These are phyloP conservation scores for Rhyacophila brunnea DNA, from an alignment of 1,140 invertebrate species.

Conservation along the genomic window DNA sequence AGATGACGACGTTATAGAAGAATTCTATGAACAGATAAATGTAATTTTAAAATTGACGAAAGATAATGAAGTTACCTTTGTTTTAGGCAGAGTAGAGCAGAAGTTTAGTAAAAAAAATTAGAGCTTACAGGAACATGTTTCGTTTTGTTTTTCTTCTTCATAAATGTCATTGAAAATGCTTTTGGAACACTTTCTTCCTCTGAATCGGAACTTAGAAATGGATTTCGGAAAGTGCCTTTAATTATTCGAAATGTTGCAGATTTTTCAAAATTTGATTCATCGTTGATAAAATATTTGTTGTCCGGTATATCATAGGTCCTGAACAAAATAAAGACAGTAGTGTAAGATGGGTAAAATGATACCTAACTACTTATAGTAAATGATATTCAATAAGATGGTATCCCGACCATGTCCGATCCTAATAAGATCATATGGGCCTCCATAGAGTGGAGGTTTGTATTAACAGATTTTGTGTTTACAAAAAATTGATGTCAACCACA, in stretches of 20 bases:
- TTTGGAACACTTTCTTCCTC: slow-evolving; percentile 3
- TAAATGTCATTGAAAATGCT: neutral
- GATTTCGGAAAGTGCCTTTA: slow-evolving; percentile 15
- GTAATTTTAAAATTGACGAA: no score
- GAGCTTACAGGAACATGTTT: no score
- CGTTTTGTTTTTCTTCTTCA: neutral
- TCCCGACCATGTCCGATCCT: no score
- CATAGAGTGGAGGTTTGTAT: no score
- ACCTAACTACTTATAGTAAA: neutral
- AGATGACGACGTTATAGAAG: no score
- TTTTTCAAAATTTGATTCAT: slow-evolving; percentile 12
- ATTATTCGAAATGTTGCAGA: slow-evolving; percentile 18
- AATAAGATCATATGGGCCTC: no score
- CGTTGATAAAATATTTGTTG: slow-evolving; percentile 10
- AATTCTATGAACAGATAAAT: no score
- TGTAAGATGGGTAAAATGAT: neutral
- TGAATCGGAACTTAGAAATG: slow-evolving; percentile 3
- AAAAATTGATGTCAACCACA: no score
- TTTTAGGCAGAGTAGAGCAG: no score
- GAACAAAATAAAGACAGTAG: neutral
- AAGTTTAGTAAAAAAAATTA: no score
- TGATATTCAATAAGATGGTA: neutral
- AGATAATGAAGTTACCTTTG: no score
- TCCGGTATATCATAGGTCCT: slow-evolving; percentile 17
- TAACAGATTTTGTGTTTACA: no score